phyloP scores from a whole-genome alignment of 2,888 invertebrate species.

The Hydrotaea cyrtoneurina region DNA sequence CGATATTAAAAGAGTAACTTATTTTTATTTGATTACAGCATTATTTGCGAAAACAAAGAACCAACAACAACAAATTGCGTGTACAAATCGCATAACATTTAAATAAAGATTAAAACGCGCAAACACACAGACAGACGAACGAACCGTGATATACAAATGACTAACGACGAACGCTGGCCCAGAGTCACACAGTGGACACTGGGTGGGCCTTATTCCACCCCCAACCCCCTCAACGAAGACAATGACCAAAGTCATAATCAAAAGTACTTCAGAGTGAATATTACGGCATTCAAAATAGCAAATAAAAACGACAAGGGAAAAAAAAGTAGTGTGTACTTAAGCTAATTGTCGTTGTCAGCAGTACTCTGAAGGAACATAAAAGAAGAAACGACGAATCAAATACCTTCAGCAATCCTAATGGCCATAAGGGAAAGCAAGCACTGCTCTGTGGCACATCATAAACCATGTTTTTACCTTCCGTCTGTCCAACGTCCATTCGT shows the following conservation, averaged over 20 bases:
- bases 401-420: background rate
- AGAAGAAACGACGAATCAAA: too few relatives aligned
- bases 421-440: background rate
- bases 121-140: background rate
- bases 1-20: background rate
- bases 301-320: background rate
- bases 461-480: background rate
- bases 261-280: background rate
- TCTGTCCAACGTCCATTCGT: background rate
- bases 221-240: background rate
- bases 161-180: background rate
- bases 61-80: constrained; percentile 36
- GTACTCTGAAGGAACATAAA: background rate
- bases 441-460: background rate
- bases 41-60: background rate
- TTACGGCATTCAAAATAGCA: background rate
- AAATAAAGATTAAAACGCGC: constrained; percentile 33
- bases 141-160: constrained; percentile 10
- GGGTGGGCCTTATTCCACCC: background rate
- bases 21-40: constrained; percentile 13
- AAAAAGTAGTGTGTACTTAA: constrained; percentile 21
- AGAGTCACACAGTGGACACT: background rate
- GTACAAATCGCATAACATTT: constrained; percentile 46
- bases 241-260: background rate
- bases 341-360: constrained; percentile 22